Percentiles rank a stretch among this genome's conserved stretches.
These are phyloP conservation scores for Stomorhina lunata DNA, from an alignment of 2,888 invertebrate species.

Conservation along the genomic window DNA sequence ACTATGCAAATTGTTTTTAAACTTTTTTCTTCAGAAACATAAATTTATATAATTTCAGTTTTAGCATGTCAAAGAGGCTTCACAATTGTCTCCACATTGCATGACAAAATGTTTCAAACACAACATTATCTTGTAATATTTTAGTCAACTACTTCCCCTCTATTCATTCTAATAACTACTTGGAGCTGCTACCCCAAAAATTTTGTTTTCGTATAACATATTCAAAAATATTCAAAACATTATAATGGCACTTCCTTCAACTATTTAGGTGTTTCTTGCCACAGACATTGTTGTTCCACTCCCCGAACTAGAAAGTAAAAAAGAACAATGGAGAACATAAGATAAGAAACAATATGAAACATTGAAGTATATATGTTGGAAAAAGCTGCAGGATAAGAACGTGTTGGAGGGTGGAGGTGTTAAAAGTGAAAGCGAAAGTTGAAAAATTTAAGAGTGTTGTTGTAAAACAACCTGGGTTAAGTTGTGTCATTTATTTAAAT, in stretches of 20 bases:
- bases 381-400: neutral
- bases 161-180: neutral
- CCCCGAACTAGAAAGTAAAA: neutral
- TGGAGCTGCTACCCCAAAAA: neutral
- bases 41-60: neutral
- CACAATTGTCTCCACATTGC: neutral
- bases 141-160: neutral
- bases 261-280: neutral
- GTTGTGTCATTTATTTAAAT: conserved; percentile 33
- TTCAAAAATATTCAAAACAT: neutral
- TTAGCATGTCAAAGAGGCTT: neutral
- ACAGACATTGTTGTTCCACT: neutral
- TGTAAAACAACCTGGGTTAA: conserved; percentile 24
- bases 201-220: conserved; percentile 9
- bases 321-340: neutral
- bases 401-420: neutral
- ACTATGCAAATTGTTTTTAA: no score
- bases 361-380: neutral
- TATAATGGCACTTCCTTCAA: neutral
- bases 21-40: neutral
- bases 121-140: conserved; percentile 9
- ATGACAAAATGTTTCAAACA: conserved; percentile 13
- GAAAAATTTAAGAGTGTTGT: conserved; percentile 18
- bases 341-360: neutral
- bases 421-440: conserved; percentile 2